phyloP scores from a whole-genome alignment of 2,888 invertebrate species.

The Itoplectis maculator region DNA sequence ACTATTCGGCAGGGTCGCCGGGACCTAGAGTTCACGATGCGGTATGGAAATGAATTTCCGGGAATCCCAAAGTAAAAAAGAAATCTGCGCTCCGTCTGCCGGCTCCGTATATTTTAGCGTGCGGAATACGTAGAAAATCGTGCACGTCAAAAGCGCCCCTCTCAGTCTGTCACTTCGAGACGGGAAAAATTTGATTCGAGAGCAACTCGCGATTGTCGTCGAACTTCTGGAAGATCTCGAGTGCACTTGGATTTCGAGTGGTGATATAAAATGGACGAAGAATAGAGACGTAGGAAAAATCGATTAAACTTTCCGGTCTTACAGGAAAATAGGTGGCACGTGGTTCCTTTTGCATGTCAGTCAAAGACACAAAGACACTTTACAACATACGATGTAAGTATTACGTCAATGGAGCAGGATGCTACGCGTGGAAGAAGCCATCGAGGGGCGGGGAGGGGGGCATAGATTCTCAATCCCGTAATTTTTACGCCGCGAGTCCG shows the following conservation, averaged over 20 bases:
- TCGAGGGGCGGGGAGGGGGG: too few species aligned
- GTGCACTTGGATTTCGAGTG: neutral
- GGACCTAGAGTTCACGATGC: neutral
- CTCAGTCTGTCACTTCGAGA: neutral
- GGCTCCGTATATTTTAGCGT: neutral
- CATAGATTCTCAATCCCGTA: slow-evolving; percentile 40
- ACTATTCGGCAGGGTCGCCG: neutral
- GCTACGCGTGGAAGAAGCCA: slow-evolving; percentile 18
- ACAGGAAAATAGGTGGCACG: too few species aligned
- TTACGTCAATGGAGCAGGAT: slow-evolving; percentile 23
- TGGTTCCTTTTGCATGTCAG: too few species aligned
- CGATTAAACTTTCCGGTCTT: slow-evolving; percentile 11
- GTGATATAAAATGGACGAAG: slow-evolving; percentile 11
- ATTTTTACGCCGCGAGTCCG: slow-evolving; percentile 28
- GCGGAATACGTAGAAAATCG: neutral
- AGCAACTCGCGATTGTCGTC: slow-evolving; percentile 5
- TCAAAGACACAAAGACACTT: too few species aligned
- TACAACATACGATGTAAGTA: slow-evolving; percentile 44
- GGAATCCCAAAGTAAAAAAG: neutral
- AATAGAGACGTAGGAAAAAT: too few species aligned
- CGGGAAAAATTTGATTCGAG: neutral
- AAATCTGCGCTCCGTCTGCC: neutral
- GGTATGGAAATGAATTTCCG: neutral
- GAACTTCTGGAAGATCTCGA: neutral
- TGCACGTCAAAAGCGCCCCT: neutral